Base-by-base conservation (phyloP, 1,140 invertebrate genomes). In the Drosophila murphyi region DNA sequence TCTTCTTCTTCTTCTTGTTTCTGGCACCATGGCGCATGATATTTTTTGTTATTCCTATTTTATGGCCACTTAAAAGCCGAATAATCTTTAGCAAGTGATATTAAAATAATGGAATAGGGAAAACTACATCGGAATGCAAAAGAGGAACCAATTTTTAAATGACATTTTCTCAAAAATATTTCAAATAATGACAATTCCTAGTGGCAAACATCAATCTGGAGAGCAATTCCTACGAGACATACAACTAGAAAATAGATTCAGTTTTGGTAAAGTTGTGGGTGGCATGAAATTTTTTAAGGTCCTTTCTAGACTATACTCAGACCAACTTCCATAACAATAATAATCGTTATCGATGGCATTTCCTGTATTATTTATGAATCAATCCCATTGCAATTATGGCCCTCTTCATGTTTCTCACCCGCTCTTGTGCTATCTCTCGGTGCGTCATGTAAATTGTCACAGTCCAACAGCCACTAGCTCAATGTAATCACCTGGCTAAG, bases 21-120 rank as follows among this genome's bases (percentile, higher is more conserved):
- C 47, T 69, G 45, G 63, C 63, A 73, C 72, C 80, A 78, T 82
- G 67, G 70, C 71, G 71, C 74, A 80, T 80, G 59, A 75, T 67
- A 76, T 59, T 62, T 78, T 63, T 78, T 78, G 76, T 83, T 87
- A 76, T 90, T 83, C 60, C 51, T 65, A 76, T 83, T 90, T 90
- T 79, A 90, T 72, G 70, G 76, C 54, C 72, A 72, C 71, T 81
- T 82, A 63, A 81, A 78, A 65, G 59, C 50, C 72, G 68, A 76
- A 74, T 73, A 80, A 68, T 65, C 69, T 65, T 51, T 45, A 65
- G 65, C 57, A 88, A 77, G 67, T 73, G 64, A 37, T 68, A 50
- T 60, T 39, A 59, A 29, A 64, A 41, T 37, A 39, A 20, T 32
- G 43, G 28, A 57, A 59, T 41, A 50, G 32, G 8, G 1, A 31